Conservation (phyloP, 2,888 invertebrate species). For the Chrysolina oricalcia region DNA sequence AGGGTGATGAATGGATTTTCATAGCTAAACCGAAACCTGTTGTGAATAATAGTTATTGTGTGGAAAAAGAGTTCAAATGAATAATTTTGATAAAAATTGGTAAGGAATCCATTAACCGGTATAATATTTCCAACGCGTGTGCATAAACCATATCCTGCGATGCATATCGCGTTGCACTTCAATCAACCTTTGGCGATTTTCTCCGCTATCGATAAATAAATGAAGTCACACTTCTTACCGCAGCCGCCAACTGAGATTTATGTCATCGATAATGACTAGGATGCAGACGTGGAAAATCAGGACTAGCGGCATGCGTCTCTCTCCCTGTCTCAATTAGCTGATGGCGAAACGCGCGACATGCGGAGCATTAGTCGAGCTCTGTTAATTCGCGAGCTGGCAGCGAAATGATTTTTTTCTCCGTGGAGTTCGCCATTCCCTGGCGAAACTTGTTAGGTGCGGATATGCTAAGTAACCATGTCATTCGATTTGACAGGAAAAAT, state of each 20-base stretch:
- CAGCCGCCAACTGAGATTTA: constrained; percentile 29
- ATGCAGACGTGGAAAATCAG: constrained; percentile 29
- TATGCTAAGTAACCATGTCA: constrained; percentile 2
- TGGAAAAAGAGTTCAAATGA: too few species aligned
- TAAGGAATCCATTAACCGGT: too few species aligned
- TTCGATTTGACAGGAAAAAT: neutral
- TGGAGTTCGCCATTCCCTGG: neutral
- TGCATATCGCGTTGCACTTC: neutral
- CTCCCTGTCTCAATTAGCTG: constrained; percentile 21
- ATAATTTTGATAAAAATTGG: too few species aligned
- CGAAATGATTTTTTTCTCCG: neutral
- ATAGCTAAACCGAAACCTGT: too few species aligned
- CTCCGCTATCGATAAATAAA: constrained; percentile 21
- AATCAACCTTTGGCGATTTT: constrained; percentile 5
- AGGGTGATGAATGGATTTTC: too few species aligned
- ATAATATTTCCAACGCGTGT: too few species aligned
- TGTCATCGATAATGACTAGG: constrained; percentile 35
- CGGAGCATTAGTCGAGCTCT: constrained; percentile 32
- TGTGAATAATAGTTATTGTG: too few species aligned
- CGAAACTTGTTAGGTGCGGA: constrained; percentile 22
- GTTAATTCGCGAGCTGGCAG: constrained; percentile 22
- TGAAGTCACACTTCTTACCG: constrained; percentile 29
- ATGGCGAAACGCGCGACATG: constrained; percentile 25
- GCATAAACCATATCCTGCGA: too few species aligned
- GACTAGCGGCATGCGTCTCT: neutral